A percentile compares a stretch with the other conserved stretches of the same genome.
Conservation (phyloP, 2,797 vertebrate genomes). For the Ctenochaetus hawaiiensis region DNA sequence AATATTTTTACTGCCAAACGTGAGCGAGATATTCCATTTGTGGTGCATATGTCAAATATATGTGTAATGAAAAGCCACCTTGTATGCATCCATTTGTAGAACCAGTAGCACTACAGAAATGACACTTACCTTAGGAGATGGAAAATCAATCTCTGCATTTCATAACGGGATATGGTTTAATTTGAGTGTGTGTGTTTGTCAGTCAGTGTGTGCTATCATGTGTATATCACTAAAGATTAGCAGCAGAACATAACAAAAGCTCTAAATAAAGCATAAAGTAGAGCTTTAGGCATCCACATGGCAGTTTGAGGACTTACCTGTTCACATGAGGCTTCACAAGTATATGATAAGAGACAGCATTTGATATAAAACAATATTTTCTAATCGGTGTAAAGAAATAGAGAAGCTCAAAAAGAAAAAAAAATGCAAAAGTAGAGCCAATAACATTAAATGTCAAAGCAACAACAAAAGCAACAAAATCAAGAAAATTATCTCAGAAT, state of each 20-base stretch:
- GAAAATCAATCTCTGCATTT: conserved; percentile 38
- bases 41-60: conserved; percentile 5
- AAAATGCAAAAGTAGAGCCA: conserved; percentile 18
- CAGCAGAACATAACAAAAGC: conserved; percentile 5
- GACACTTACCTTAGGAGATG: conserved; percentile 79
- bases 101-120: conserved; percentile 32
- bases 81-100: conserved; percentile 38
- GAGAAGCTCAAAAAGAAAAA: conserved; percentile 15
- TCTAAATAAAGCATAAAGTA: conserved; percentile 1
- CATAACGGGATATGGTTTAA: conserved; percentile 1
- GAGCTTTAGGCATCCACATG: conserved; percentile 9
- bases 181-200: conserved; percentile 1
- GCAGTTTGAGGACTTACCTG: conserved; percentile 75
- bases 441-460: conserved; percentile 39
- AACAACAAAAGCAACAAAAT: conserved; percentile 53
- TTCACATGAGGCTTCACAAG: conserved; percentile 63
- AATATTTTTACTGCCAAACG: background rate
- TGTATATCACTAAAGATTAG: conserved; percentile 18
- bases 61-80: conserved; percentile 24
- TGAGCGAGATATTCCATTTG: background rate
- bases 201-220: conserved; percentile 1
- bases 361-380: conserved; percentile 43
- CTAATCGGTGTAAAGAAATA: conserved; percentile 18
- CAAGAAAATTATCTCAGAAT: conserved; percentile 26
- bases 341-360: conserved; percentile 59